Percentiles rank a stretch among this genome's conserved stretches.
Conservation (phyloP, 2,888 invertebrate species). For the Volucella inflata region DNA sequence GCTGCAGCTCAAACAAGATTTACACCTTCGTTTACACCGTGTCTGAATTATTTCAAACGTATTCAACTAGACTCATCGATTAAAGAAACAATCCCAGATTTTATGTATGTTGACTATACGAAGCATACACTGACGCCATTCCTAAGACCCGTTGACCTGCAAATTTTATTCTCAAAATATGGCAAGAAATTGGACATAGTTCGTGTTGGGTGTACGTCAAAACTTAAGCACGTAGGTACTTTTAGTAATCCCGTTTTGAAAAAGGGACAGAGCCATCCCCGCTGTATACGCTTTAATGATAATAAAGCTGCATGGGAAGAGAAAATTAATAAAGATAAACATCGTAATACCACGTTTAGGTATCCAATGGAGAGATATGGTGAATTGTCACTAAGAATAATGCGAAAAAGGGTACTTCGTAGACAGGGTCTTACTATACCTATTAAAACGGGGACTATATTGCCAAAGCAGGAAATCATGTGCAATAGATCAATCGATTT, state of each 20-base stretch:
- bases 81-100: slow-evolving; percentile 77
- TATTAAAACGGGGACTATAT: too few species aligned
- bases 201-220: slow-evolving; percentile 76
- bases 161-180: slow-evolving; percentile 74
- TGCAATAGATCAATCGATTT: slow-evolving; percentile 77
- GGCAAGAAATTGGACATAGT: slow-evolving; percentile 76
- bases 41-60: slow-evolving; percentile 79
- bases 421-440: background rate
- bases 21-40: slow-evolving; percentile 80
- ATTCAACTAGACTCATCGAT: slow-evolving; percentile 27
- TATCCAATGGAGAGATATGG: slow-evolving; percentile 16
- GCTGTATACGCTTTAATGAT: slow-evolving; percentile 78
- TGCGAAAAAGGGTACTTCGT: background rate
- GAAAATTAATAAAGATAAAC: slow-evolving; percentile 59
- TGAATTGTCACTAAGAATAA: background rate
- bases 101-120: slow-evolving; percentile 79
- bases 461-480: background rate
- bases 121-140: slow-evolving; percentile 78
- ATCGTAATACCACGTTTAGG: slow-evolving; percentile 48
- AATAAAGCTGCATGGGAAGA: slow-evolving; percentile 78
- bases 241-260: slow-evolving; percentile 74
- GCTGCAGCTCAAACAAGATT: slow-evolving; percentile 65
- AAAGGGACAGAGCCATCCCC: background rate
- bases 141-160: slow-evolving; percentile 77
- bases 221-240: slow-evolving; percentile 77